Evolutionary conservation across 2,888 invertebrate species (phyloP).

Genomic region (Conus canariensis): DNA sequence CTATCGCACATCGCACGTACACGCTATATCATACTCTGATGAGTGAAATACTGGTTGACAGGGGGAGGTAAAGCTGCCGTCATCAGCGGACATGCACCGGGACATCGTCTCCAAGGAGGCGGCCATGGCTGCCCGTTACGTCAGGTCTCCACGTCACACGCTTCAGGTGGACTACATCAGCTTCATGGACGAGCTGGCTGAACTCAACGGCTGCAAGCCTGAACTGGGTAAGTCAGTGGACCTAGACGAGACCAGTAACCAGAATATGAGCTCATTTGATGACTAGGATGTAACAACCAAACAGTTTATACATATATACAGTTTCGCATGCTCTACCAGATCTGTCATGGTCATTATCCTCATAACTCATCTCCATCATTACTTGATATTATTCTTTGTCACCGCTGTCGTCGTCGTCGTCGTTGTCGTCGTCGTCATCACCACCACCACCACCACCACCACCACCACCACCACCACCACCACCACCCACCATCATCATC

Average conservation of each 20-base stretch:
- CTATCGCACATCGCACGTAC: no score
- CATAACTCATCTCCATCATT: no score
- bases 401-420: no score
- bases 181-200: slow-evolving; percentile 79
- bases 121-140: slow-evolving; percentile 67
- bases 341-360: no score
- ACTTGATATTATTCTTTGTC: no score
- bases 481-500: no score
- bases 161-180: slow-evolving; percentile 76
- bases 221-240: slow-evolving; percentile 64
- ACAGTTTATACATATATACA: no score
- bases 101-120: slow-evolving; percentile 70
- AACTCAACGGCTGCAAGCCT: slow-evolving; percentile 77
- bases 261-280: not conserved
- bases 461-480: no score
- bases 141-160: slow-evolving; percentile 74
- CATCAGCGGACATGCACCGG: slow-evolving; percentile 70
- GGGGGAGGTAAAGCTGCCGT: slow-evolving; percentile 73
- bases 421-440: no score
- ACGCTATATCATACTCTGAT: no score
- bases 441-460: no score
- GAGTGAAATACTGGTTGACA: slow-evolving; percentile 41
- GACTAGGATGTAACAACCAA: not conserved
- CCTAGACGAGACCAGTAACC: not conserved
- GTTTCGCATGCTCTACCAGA: no score